A percentile compares a stretch with the other conserved stretches of the same genome.
phyloP scores from a whole-genome alignment of 2,888 invertebrate genomes.

The Stegana nigrithorax region DNA sequence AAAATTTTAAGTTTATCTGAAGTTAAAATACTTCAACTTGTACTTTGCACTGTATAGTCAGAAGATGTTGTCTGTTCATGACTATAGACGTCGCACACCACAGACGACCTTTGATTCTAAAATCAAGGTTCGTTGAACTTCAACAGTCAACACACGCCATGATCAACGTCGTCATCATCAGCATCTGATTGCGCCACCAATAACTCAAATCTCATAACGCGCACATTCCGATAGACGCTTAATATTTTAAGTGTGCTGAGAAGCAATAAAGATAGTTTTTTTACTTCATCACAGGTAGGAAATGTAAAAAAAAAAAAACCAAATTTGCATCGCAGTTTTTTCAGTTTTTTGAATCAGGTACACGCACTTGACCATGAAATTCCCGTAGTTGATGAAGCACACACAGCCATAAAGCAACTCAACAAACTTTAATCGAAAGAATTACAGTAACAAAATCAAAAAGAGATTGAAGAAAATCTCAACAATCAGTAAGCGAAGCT shows the following conservation, averaged over 20 bases:
- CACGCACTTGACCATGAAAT: conserved; percentile 52
- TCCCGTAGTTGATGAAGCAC: too few relatives aligned
- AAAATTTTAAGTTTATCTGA: too few relatives aligned
- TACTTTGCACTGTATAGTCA: too few relatives aligned
- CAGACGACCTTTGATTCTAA: conserved; percentile 44
- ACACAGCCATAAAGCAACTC: too few relatives aligned
- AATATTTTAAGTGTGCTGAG: conserved; percentile 34
- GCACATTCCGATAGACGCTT: conserved; percentile 55
- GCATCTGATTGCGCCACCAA: background rate
- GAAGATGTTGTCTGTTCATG: background rate
- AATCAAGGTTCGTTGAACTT: conserved; percentile 49
- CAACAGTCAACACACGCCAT: background rate
- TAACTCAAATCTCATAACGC: conserved; percentile 35
- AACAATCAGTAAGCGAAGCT: conserved; percentile 49
- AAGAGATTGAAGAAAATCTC: too few relatives aligned
- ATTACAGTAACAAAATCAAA: background rate
- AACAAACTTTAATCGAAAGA: too few relatives aligned
- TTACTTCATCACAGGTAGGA: too few relatives aligned
- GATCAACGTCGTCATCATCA: too few relatives aligned
- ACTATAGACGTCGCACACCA: background rate
- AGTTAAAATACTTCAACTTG: too few relatives aligned
- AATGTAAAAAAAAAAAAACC: background rate
- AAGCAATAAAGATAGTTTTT: conserved; percentile 22
- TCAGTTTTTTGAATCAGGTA: conserved; percentile 41
- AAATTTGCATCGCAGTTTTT: background rate